Conservation (phyloP, 2,113 vertebrate genomes). For the Megaceryle torquata region DNA sequence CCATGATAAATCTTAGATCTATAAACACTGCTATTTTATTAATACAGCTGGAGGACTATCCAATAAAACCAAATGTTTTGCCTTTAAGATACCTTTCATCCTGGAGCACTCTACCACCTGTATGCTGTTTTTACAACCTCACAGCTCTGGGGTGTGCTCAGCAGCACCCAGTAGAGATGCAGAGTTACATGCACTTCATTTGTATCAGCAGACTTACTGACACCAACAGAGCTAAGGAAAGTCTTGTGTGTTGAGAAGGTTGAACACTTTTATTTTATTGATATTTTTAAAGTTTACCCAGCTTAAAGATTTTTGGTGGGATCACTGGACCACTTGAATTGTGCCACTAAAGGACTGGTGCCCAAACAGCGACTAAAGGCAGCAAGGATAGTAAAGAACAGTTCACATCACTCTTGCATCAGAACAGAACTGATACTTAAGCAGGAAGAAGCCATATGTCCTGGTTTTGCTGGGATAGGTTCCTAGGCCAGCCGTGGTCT, state of each 20-base stretch:
- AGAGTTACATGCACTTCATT: neutral
- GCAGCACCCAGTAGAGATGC: neutral
- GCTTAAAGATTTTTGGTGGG: neutral
- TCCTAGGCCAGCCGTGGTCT: neutral
- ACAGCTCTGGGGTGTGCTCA: neutral
- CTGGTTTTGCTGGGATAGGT: neutral
- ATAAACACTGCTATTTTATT: slow-evolving; percentile 42
- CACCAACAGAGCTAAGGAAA: neutral
- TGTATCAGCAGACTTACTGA: neutral
- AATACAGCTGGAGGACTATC: slow-evolving; percentile 3
- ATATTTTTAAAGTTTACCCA: neutral
- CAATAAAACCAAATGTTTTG: slow-evolving; percentile 38
- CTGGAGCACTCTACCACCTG: neutral
- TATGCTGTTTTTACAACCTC: neutral
- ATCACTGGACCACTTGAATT: neutral
- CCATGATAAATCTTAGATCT: slow-evolving; percentile 8
- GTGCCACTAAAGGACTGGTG: neutral
- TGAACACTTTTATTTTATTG: neutral
- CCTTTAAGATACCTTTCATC: neutral
- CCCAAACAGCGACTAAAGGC: neutral
- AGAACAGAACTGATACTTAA: neutral
- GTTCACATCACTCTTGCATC: neutral
- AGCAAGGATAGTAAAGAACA: neutral
- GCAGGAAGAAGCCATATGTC: neutral
- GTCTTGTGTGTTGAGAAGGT: neutral